Evolutionary conservation across 2,113 vertebrate genomes (phyloP), one percentile per base, ranked within the genome.

Genomic region (Plecturocebus donacophilus): DNA sequence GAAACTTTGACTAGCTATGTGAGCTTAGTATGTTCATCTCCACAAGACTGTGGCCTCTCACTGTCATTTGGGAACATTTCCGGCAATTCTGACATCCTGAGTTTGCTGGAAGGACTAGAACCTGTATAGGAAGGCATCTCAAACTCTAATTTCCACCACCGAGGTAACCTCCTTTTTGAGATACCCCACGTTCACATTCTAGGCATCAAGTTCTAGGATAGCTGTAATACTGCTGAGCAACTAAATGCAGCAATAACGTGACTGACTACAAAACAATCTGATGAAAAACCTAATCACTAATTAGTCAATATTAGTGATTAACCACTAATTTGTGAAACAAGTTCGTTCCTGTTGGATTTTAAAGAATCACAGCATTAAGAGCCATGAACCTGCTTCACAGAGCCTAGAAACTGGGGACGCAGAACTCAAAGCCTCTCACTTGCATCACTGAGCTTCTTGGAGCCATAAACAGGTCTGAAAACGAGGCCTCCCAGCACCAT

Each of bases 401-500:
- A 85, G 11, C 23, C 49, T 27, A 35, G 40, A 93, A 71, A 42
- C 80, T 13, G 40, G 80, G 27, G 6, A 30, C 49, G 30, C 27
- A 64, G 80, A 85, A 73, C 14, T 14, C 45, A 42, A 47, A 89
- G 19, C 10, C 14, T 89, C 4, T 42, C 27, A 20, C 40, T 13
- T 13, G 13, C 45, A 9, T 58, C 45, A 6, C 32, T 66, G 42
- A 54, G 38, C 76, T 76, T 38, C 52, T 25, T 35, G 32, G n/a
- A 35, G 20, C 40, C 49, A 11, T 1, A 10, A 32, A 23, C 0
- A 1, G 30, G 9, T 35, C 79, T 40, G 17, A 35, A 66, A 40
- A 68, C 0, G 42, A 64, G 42, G 21, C 32, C 27, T 61, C 14
- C 2, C 25, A 32, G 13, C 1, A 1, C 8, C n/a, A 1, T 8